Evolutionary conservation across 2,797 vertebrate species (phyloP), one percentile per base, ranked within the genome.

Genomic region (Pogonophryne albipinna): DNA sequence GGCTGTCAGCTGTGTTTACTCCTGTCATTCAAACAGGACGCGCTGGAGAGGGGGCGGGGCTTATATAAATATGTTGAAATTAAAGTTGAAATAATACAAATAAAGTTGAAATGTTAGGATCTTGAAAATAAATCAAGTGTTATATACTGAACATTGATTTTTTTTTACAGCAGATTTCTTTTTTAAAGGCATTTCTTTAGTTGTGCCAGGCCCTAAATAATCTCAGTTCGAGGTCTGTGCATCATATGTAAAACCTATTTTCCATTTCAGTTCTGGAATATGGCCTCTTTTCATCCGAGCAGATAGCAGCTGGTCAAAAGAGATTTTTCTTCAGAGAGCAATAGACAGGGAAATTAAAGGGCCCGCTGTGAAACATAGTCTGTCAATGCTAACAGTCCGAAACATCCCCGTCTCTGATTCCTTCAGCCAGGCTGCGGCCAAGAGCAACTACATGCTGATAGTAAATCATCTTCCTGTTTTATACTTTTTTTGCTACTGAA

Each of bases 401-500:
- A 93, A 91, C 87, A 90, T 92, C 87, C 66, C 85, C 23, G 59
- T 81, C 88, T 91, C 87, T 68, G 80, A 87, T 92, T 92, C 85
- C 88, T 85, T 58, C 23, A 80, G 73, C 82, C 82, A 61, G 20
- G 6, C 58, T 20, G 15, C 15, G 65, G 92, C 93, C 94, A 94
- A 94, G 82, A 94, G 76, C 87, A 91, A 91, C 93, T 89, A 74
- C 85, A 87, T 85, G 76, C 78, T 85, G 87, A 93, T 90, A 89
- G 88, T 94, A 95, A 94, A 94, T 95, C 91, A 92, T 86, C 87
- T 87, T 52, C 34, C 69, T 68, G 76, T 81, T 88, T 87, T 82
- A 73, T 85, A 65, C 4, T 69, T 85, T 66, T 86, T 78, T 84
- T 83, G 92, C 92, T 91, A 92, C 93, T 55, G 90, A 92, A 91